Conservation (phyloP, 1,140 invertebrate species). For the Anoplophora glabripennis region DNA sequence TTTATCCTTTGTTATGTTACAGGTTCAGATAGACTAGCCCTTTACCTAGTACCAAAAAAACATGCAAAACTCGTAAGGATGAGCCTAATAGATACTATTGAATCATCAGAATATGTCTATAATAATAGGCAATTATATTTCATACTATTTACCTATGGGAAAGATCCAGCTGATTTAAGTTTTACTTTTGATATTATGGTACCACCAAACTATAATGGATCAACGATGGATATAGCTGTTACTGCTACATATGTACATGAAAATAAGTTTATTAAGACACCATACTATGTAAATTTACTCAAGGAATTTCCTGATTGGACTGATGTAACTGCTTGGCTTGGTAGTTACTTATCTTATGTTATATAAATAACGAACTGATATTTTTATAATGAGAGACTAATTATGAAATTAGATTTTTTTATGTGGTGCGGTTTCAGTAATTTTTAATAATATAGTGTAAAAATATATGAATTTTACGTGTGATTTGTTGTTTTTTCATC, state of each 20-base stretch:
- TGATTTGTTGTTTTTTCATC: too few species aligned
- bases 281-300: conserved; percentile 39
- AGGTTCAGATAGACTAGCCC: conserved; percentile 39
- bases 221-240: conserved; percentile 39
- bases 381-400: too few species aligned
- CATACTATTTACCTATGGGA: conserved; percentile 34
- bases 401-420: too few species aligned
- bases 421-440: too few species aligned
- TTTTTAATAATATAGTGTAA: too few species aligned
- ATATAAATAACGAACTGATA: conserved; percentile 28
- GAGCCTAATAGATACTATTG: conserved; percentile 35
- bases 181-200: conserved; percentile 40
- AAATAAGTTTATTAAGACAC: conserved; percentile 32
- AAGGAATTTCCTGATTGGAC: conserved; percentile 45
- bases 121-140: conserved; percentile 40
- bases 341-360: conserved; percentile 38
- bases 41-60: conserved; percentile 40
- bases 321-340: conserved; percentile 39
- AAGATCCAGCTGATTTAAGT: conserved; percentile 29
- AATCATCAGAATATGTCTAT: conserved; percentile 14
- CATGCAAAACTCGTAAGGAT: conserved; percentile 34
- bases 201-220: conserved; percentile 19
- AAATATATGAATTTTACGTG: too few species aligned
- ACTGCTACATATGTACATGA: conserved; percentile 39
- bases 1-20: neutral